Percentiles rank a stretch among this genome's conserved stretches.
phyloP scores from a whole-genome alignment of 1,140 invertebrate genomes.

The Drosophila arawakana region DNA sequence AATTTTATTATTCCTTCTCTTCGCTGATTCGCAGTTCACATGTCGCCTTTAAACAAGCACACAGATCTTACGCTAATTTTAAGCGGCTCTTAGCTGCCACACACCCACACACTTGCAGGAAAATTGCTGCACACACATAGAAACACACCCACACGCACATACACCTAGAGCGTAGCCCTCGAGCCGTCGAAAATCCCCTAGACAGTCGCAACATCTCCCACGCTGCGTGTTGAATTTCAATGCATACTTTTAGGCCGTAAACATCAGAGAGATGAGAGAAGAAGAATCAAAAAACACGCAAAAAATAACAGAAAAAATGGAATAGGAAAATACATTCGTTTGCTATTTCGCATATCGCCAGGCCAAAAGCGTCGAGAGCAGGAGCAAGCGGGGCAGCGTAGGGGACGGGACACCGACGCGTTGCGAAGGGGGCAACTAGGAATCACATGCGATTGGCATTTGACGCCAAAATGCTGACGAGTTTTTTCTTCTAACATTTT shows the following conservation, averaged over 20 bases:
- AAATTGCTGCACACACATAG: background rate
- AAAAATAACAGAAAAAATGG: constrained; percentile 13
- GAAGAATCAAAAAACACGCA: background rate
- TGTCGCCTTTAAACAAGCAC: constrained; percentile 66
- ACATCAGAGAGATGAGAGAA: constrained; percentile 21
- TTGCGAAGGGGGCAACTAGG: constrained; percentile 41
- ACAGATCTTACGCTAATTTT: constrained; percentile 74
- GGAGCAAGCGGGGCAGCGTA: background rate
- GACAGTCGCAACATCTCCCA: constrained; percentile 39
- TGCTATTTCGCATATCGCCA: constrained; percentile 72
- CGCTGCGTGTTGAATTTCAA: constrained; percentile 79
- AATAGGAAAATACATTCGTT: constrained; percentile 78
- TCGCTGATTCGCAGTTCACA: constrained; percentile 15
- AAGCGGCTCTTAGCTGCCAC: constrained; percentile 47
- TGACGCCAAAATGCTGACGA: constrained; percentile 76
- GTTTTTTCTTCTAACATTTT: constrained; percentile 41
- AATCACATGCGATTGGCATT: constrained; percentile 81
- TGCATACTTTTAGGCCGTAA: constrained; percentile 74
- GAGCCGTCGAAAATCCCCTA: constrained; percentile 25
- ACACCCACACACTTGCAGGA: background rate
- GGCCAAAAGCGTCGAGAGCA: background rate
- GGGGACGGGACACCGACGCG: background rate
- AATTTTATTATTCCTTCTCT: constrained; percentile 35
- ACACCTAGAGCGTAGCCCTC: background rate
- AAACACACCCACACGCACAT: background rate